A percentile compares a stretch with the other conserved stretches of the same genome.
Conservation (phyloP, 2,113 vertebrate species). For the Nannospalax galili region DNA sequence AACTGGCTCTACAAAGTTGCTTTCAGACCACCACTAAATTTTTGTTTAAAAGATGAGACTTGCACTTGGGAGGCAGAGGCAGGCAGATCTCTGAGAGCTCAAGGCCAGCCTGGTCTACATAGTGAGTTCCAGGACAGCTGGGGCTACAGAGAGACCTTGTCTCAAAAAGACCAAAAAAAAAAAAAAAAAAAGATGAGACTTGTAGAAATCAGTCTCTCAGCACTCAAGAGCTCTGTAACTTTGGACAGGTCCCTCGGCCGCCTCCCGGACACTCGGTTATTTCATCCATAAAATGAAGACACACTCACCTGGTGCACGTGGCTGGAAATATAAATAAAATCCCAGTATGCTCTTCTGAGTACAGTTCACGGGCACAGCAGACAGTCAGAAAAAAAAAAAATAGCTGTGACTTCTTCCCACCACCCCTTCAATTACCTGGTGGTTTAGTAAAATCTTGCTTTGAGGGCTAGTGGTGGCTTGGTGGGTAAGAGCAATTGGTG, state of each 20-base stretch:
- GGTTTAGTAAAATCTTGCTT: not conserved
- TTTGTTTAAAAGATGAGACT: not conserved
- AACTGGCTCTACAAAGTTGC: not conserved
- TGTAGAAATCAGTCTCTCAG: not conserved
- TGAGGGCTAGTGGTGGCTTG: not conserved
- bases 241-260: too few species aligned
- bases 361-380: not conserved
- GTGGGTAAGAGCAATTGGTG: not conserved
- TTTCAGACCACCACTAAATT: not conserved
- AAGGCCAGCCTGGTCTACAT: too few species aligned
- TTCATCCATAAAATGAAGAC: not conserved
- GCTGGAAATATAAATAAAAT: not conserved
- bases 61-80: too few species aligned
- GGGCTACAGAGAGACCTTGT: too few species aligned
- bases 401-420: not conserved
- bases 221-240: not conserved
- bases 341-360: not conserved
- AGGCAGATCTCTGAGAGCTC: too few species aligned
- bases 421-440: not conserved
- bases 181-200: not conserved
- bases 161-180: too few species aligned
- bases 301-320: not conserved
- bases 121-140: too few species aligned
- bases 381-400: not conserved
- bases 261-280: not conserved